These are phyloP conservation scores for Dufourea novaeangliae DNA, from an alignment of 1,140 invertebrate genomes.

Conservation along the genomic window DNA sequence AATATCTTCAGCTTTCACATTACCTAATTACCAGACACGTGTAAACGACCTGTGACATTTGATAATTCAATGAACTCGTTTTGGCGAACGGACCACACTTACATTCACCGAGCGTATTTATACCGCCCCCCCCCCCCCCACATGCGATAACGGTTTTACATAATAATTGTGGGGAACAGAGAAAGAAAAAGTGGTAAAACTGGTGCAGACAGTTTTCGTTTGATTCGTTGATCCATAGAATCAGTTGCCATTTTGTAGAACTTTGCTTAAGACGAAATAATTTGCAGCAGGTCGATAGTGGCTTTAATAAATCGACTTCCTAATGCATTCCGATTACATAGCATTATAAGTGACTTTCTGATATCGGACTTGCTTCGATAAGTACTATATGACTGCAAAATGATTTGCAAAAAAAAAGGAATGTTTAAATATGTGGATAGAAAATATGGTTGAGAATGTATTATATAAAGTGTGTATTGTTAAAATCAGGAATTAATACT, in stretches of 20 bases:
- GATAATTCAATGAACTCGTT: slow-evolving; percentile 15
- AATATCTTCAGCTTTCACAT: slow-evolving; percentile 21
- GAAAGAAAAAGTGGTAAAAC: not conserved
- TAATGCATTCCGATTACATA: too few relatives aligned
- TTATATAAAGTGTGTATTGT: too few relatives aligned
- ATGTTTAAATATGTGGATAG: too few relatives aligned
- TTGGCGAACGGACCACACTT: slow-evolving; percentile 3
- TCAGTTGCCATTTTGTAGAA: not conserved
- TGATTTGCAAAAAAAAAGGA: too few relatives aligned
- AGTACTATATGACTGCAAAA: too few relatives aligned
- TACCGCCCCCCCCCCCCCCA: too few relatives aligned
- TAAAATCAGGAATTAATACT: too few relatives aligned
- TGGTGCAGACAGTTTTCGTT: slow-evolving; percentile 6
- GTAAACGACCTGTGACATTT: slow-evolving; percentile 33
- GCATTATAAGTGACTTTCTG: too few relatives aligned
- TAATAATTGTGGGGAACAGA: slow-evolving; percentile 14
- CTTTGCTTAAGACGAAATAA: not conserved
- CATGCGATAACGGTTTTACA: slow-evolving; percentile 5
- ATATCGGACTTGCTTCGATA: too few relatives aligned
- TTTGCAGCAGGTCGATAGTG: not conserved
- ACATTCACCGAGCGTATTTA: not conserved
- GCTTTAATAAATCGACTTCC: not conserved
- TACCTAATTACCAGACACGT: slow-evolving; percentile 31
- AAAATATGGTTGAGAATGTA: too few relatives aligned
- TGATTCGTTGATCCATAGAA: not conserved